Base-by-base conservation (phyloP, 2,797 vertebrate species). In the Tamandua tetradactyla region DNA sequence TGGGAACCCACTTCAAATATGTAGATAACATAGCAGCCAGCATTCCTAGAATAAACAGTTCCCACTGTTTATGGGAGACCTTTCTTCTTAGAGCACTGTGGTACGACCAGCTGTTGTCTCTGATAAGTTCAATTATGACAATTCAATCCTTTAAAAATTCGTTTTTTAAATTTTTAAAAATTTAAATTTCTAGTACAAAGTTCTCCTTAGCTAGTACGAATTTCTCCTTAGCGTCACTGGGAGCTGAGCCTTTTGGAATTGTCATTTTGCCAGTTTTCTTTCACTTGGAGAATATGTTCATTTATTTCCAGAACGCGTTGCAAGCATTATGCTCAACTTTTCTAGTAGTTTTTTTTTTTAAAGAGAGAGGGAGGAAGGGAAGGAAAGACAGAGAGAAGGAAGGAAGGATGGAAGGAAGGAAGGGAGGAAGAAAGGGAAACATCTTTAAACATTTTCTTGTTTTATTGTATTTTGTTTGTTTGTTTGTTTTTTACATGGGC, bases 301-400 rank as follows among this genome's bases (percentile, higher is more conserved):
- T 85, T 94, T 93, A 71, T 32, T 86, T 95, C 44, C 78, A 79
- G 61, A 52, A 85, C 57, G 13, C 3, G 35, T 93, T 22, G 82
- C 6, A 92, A 84, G 82, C 66, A 1, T 69, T 72, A 37, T 12
- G 68, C 81, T 92, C 42, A 14, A 85, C 93, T 78, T 2, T 72
- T 96, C 66, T 61, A 82, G 20, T 18, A 69, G n/a, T 47, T 89
- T n/a, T n/a, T n/a, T n/a, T n/a, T n/a, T n/a, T n/a, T n/a, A n/a
- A n/a, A n/a, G n/a, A n/a, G n/a, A n/a, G n/a, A n/a, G n/a, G n/a
- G n/a, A n/a, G n/a, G n/a, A n/a, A n/a, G n/a, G n/a, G n/a, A n/a
- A n/a, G n/a, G n/a, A n/a, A n/a, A n/a, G n/a, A n/a, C n/a, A n/a
- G n/a, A n/a, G n/a, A n/a, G n/a, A n/a, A n/a, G n/a, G n/a, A n/a